Evolutionary conservation across 2,113 vertebrate genomes (phyloP).

Genomic region (Bothrops jararaca): DNA sequence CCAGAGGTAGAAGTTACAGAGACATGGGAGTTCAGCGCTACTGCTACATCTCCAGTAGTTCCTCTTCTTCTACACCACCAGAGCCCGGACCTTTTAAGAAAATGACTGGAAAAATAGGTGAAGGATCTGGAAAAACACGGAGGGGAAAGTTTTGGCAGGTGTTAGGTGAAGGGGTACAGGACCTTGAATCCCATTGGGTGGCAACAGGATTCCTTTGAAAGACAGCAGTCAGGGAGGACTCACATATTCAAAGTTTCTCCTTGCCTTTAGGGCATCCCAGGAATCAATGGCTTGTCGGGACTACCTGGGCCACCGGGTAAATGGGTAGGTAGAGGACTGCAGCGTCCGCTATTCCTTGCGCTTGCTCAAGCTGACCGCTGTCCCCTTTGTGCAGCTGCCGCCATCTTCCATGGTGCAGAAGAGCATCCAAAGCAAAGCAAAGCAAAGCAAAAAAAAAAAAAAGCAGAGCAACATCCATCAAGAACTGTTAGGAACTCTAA

Average conservation of each 20-base stretch:
- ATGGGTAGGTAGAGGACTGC: conserved; percentile 76
- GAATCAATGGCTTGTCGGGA: conserved; percentile 88
- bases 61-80: neutral
- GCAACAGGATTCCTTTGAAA: neutral
- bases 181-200: too few species aligned
- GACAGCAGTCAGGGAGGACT: neutral
- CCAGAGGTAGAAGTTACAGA: neutral
- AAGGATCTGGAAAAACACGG: neutral
- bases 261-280: conserved; percentile 86
- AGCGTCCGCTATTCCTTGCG: neutral
- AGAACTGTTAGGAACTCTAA: neutral
- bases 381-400: neutral
- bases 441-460: too few species aligned
- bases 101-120: neutral
- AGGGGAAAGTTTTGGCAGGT: too few species aligned
- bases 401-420: neutral
- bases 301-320: conserved; percentile 81
- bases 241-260: conserved; percentile 64
- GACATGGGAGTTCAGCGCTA: neutral
- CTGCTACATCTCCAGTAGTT: neutral
- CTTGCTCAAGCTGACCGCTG: conserved; percentile 12
- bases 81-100: neutral
- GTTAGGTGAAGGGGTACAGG: neutral
- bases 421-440: neutral
- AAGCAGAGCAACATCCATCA: neutral